These are phyloP conservation scores for Acrossocheilus wenchowensis DNA, from an alignment of 2,797 vertebrate genomes.

Conservation along the genomic window DNA sequence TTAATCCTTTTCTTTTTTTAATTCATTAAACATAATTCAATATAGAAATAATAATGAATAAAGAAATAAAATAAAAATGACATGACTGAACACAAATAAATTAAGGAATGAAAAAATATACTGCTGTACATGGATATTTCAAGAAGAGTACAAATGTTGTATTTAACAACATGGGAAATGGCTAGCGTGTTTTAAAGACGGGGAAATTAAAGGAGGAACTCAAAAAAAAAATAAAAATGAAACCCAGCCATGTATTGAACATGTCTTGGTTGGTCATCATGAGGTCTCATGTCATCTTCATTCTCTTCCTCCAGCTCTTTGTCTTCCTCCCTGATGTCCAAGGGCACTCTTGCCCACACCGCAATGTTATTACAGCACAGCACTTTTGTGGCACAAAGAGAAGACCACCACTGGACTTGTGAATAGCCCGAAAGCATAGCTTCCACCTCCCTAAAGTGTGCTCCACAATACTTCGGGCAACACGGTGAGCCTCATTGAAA, in stretches of 20 bases:
- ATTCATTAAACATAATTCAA: not conserved
- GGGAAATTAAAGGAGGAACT: not conserved
- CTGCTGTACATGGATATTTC: not conserved
- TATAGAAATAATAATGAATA: not conserved
- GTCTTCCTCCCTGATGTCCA: not conserved
- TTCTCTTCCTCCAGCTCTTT: not conserved
- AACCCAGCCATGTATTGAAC: not conserved
- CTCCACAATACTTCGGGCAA: not conserved
- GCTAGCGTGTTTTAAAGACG: not conserved
- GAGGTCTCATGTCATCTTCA: not conserved
- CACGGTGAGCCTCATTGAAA: not conserved
- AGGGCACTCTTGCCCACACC: not conserved
- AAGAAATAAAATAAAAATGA: not conserved
- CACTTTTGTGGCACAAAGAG: not conserved
- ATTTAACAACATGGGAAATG: not conserved
- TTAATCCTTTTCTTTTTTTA: not conserved
- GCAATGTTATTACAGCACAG: constrained; percentile 13
- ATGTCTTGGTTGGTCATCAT: not conserved
- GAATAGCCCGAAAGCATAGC: not conserved
- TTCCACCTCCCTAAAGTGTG: not conserved
- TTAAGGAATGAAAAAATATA: not conserved
- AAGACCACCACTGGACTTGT: not conserved
- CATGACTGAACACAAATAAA: not conserved
- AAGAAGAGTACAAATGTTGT: not conserved
- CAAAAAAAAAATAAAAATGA: not conserved